phyloP scores from a whole-genome alignment of 1,140 invertebrate species.

The Drosophila bifasciata region DNA sequence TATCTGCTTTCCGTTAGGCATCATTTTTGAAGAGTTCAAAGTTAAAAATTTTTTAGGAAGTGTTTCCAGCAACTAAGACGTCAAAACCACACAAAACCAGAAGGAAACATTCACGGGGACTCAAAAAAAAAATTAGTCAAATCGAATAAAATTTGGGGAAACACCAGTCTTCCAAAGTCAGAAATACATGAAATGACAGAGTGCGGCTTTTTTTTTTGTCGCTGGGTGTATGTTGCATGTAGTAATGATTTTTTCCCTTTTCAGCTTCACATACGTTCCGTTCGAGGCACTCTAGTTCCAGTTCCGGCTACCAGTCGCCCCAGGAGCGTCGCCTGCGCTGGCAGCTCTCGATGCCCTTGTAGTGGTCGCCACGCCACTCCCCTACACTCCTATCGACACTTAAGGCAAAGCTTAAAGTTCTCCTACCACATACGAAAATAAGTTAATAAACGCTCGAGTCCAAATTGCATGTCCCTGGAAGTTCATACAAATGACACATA shows the following conservation, averaged over 20 bases:
- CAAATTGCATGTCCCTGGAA: conserved; percentile 57
- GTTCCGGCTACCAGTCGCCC: conserved; percentile 49
- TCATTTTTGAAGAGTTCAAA: too few species aligned
- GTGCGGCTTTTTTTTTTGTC: too few species aligned
- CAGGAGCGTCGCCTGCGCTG: conserved; percentile 47
- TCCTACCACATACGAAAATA: conserved; percentile 61
- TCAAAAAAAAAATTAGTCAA: too few species aligned
- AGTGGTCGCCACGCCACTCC: neutral
- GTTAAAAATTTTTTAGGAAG: too few species aligned
- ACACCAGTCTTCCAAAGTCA: too few species aligned
- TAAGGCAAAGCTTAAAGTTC: conserved; percentile 15
- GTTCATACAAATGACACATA: conserved; percentile 71
- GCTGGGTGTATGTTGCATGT: too few species aligned
- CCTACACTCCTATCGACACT: conserved; percentile 35
- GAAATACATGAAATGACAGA: too few species aligned
- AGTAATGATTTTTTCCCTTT: conserved; percentile 3
- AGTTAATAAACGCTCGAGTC: conserved; percentile 74
- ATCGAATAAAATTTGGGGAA: too few species aligned
- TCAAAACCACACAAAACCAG: too few species aligned
- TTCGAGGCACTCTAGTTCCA: conserved; percentile 42
- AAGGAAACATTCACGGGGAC: too few species aligned
- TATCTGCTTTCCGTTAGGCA: too few species aligned
- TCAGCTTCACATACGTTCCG: conserved; percentile 37
- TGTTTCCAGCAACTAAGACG: too few species aligned
- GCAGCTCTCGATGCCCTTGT: conserved; percentile 69